These are phyloP conservation scores for Zoanthus gigantus DNA, from an alignment of 92 coral and sea anemone species.

Conservation along the genomic window DNA sequence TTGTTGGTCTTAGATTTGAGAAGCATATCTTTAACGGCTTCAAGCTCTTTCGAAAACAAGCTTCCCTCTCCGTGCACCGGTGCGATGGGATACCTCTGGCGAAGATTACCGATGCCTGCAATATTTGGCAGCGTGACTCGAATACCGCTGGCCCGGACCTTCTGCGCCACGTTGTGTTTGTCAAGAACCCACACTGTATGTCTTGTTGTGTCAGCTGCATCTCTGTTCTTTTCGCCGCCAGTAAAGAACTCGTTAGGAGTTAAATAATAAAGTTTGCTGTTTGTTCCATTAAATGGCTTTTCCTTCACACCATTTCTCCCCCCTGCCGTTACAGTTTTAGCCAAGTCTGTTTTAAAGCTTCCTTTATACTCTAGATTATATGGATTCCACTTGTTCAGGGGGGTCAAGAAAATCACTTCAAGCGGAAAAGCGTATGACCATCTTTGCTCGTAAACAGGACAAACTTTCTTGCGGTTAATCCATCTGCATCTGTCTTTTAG, in stretches of 20 bases:
- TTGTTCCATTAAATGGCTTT: constrained; percentile 59
- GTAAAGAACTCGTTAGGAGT: constrained; percentile 62
- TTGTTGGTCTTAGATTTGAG: constrained; percentile 34
- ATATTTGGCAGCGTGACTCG: constrained; percentile 45
- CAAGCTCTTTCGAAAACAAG: constrained; percentile 34
- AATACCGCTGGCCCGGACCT: constrained; percentile 53
- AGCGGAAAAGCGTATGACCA: constrained; percentile 56
- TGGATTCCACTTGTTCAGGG: constrained; percentile 45
- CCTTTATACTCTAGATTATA: constrained; percentile 22
- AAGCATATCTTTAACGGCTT: constrained; percentile 23
- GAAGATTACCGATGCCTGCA: constrained; percentile 39
- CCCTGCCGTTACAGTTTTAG: constrained; percentile 7
- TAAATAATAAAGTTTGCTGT: constrained; percentile 51
- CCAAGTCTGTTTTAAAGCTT: background rate
- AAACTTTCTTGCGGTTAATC: background rate
- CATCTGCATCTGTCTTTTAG: constrained; percentile 19
- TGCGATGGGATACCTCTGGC: constrained; percentile 52
- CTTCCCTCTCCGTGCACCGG: constrained; percentile 41
- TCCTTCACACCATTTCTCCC: constrained; percentile 40
- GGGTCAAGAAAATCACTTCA: constrained; percentile 37
- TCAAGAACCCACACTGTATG: constrained; percentile 62
- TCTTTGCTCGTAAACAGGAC: constrained; percentile 49
- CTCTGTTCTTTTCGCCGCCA: constrained; percentile 47
- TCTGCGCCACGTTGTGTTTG: background rate
- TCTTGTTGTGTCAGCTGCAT: constrained; percentile 64